Evolutionary conservation across 2,888 invertebrate species (phyloP).

Genomic region (Polymixis flavicincta): DNA sequence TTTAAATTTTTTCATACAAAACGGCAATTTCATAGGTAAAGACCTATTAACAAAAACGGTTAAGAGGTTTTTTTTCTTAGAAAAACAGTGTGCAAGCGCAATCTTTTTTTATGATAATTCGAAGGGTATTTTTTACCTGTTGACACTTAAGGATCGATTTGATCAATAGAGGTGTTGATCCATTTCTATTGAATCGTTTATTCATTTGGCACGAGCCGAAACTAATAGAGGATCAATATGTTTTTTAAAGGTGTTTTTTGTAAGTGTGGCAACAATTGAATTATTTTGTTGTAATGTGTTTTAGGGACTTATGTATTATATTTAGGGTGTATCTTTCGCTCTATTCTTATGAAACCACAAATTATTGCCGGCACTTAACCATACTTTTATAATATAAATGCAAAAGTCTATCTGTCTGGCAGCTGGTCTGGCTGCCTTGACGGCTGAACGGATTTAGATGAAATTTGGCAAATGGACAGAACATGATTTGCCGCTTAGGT

Average conservation of each 20-base stretch:
- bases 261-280: slow-evolving; percentile 16
- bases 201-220: slow-evolving; percentile 68
- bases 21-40: too few relatives aligned
- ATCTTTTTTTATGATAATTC: slow-evolving; percentile 57
- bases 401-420: too few relatives aligned
- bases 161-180: slow-evolving; percentile 71
- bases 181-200: slow-evolving; percentile 56
- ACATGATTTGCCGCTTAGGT: too few relatives aligned
- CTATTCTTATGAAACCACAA: background rate
- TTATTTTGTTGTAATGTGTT: slow-evolving; percentile 13
- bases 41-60: slow-evolving; percentile 71
- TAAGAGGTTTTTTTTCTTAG: slow-evolving; percentile 64
- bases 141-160: slow-evolving; percentile 65
- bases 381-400: too few relatives aligned
- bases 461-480: too few relatives aligned
- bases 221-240: slow-evolving; percentile 59
- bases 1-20: too few relatives aligned
- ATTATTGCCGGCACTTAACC: background rate
- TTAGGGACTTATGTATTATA: too few relatives aligned
- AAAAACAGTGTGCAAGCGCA: slow-evolving; percentile 60
- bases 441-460: too few relatives aligned
- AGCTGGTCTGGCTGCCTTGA: too few relatives aligned
- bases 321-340: slow-evolving; percentile 16
- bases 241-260: slow-evolving; percentile 1
- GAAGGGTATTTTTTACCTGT: slow-evolving; percentile 61